These are phyloP conservation scores for Linnaemya vulpina DNA, from an alignment of 2,888 invertebrate genomes.

Conservation along the genomic window DNA sequence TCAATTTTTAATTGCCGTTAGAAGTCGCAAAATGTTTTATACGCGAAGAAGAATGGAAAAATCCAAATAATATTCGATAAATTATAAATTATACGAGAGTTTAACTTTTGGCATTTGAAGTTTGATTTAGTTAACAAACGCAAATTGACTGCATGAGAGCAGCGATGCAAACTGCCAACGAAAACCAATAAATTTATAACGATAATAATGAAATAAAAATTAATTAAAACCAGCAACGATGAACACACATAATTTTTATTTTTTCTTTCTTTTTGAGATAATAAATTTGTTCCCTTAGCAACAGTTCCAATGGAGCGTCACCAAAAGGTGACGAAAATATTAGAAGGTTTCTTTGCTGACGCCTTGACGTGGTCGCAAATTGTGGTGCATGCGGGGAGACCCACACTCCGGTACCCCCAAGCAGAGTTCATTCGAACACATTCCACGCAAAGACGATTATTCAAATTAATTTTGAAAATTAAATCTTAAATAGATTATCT, in stretches of 20 bases:
- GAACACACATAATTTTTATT: not conserved
- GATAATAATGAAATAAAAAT: conserved; percentile 23
- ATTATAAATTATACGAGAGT: conserved; percentile 66
- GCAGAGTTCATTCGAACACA: conserved; percentile 13
- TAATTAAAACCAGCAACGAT: conserved; percentile 28
- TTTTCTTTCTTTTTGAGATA: not conserved
- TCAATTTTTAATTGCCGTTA: conserved; percentile 12
- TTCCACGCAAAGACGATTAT: conserved; percentile 40
- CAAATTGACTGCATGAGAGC: conserved; percentile 53
- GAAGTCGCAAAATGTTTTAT: conserved; percentile 38
- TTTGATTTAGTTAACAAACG: conserved; percentile 70
- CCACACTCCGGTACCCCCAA: conserved; percentile 5
- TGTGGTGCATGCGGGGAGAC: too few species aligned
- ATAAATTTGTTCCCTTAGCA: conserved; percentile 14
- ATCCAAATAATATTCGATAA: conserved; percentile 57
- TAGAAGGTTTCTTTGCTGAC: too few species aligned
- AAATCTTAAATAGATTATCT: conserved; percentile 59
- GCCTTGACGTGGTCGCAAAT: too few species aligned
- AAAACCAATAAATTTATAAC: conserved; percentile 33
- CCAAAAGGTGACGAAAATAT: not conserved
- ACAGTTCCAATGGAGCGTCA: not conserved
- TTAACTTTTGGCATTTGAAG: conserved; percentile 70
- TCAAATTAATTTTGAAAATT: conserved; percentile 61
- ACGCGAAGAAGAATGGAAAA: conserved; percentile 21
- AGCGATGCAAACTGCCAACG: conserved; percentile 39